Base-by-base conservation (phyloP, 1,140 invertebrate species). In the Sesamia nonagrioides region DNA sequence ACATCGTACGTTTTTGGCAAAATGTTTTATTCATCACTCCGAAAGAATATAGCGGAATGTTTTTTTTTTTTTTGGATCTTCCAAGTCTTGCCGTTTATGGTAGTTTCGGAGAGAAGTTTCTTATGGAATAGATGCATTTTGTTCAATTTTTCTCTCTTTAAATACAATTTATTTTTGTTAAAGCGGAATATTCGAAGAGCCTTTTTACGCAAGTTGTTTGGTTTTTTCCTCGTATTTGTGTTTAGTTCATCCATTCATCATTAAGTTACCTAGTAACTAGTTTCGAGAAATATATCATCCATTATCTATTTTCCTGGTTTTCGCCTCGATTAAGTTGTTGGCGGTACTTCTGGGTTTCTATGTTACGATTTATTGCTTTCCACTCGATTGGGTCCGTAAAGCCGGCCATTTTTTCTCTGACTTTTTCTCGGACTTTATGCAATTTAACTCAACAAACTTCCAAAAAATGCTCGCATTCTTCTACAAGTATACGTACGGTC, bases 11-110 rank as follows among this genome's bases (percentile, higher is more conserved):
- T 75, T 89, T 91, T 91, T 85, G 89, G 88, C 85, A 83, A 85
- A 77, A 91, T 91, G 88, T 89, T 88, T 91, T 84, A 91, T 91
- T 91, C 86, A 91, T 89, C 63, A 40, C 81, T 82, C 78, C 85
- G 85, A 86, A 89, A 88, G 86, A 84, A 85, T 87, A 85, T 86
- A 85, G 85, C 82, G 84, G 86, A 77, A 81, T 77, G 40, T 63
- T 78, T 79, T 56, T 77, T 81, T 40, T 48, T 1, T 15, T 37
- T 8, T 27, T 40, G 54, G 8, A 9, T 27, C 21, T 58, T 58
- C 21, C 54, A 58, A 7, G 27, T 9, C 2, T 27, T 33, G 3
- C 18, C 8, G 21, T 58, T 33, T 58, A 5, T 27, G 54, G 45
- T 50, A 58, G 54, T 13, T 27, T 58, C 6, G 8, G 18, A 11